phyloP scores from a whole-genome alignment of 1,140 invertebrate species.

The Stegodyphus mimosarum region DNA sequence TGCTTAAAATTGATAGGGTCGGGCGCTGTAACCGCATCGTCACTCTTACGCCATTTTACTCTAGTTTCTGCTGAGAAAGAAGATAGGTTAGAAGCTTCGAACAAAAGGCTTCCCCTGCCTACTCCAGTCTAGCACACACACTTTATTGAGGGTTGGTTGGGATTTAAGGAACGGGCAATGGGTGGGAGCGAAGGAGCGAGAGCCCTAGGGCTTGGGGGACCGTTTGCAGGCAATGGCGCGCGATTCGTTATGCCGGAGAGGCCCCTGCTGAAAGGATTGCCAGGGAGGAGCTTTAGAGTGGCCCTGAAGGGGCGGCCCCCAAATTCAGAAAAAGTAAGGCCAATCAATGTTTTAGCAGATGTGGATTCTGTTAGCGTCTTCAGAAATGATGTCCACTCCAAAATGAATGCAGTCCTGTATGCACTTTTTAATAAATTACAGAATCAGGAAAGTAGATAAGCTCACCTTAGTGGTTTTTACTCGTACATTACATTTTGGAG shows the following conservation, averaged over 20 bases:
- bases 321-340: slow-evolving; percentile 21
- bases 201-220: slow-evolving; percentile 28
- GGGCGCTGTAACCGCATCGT: background rate
- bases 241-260: background rate
- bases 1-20: slow-evolving; percentile 35
- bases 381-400: too few species aligned
- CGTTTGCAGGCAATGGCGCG: slow-evolving; percentile 13
- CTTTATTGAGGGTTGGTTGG: slow-evolving; percentile 45
- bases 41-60: slow-evolving; percentile 13
- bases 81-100: background rate
- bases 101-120: background rate
- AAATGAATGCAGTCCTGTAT: too few species aligned
- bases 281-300: slow-evolving; percentile 32
- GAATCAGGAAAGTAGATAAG: too few species aligned
- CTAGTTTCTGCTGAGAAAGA: background rate
- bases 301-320: background rate
- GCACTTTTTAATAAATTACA: too few species aligned
- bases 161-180: slow-evolving; percentile 6
- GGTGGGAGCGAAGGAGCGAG: background rate
- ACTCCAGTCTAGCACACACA: background rate
- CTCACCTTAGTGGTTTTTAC: too few species aligned
- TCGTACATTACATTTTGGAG: too few species aligned
- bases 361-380: too few species aligned
- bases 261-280: too few species aligned
- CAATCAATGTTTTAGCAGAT: background rate